These are phyloP conservation scores for Saturnia pavonia DNA, from an alignment of 2,888 invertebrate genomes.

Conservation along the genomic window DNA sequence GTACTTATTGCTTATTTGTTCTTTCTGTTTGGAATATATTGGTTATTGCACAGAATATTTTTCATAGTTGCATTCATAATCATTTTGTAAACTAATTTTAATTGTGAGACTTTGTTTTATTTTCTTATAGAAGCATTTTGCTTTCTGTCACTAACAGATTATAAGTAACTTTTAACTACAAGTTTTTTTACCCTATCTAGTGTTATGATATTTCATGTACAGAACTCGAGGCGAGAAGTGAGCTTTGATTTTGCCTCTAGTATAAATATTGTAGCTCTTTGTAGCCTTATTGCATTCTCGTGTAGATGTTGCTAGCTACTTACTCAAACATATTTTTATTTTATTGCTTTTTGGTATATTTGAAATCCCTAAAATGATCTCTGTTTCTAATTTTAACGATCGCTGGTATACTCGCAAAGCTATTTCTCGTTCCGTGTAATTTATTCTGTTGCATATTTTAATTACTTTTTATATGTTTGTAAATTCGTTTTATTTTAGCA, in stretches of 20 bases:
- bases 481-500: not conserved
- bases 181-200: conserved; percentile 27
- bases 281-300: not conserved
- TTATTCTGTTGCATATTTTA: not conserved
- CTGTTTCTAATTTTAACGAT: not conserved
- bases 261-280: not conserved
- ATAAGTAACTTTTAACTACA: conserved; percentile 29
- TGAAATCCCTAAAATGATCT: not conserved
- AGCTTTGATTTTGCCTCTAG: not conserved
- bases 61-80: no score
- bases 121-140: conserved; percentile 32
- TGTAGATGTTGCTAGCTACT: not conserved
- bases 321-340: not conserved
- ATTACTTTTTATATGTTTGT: not conserved
- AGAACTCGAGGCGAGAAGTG: not conserved
- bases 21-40: no score
- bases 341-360: not conserved
- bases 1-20: no score
- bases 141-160: conserved; percentile 35
- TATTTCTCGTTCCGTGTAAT: not conserved
- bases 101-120: conserved; percentile 17
- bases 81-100: no score
- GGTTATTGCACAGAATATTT: no score
- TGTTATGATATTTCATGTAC: not conserved
- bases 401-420: not conserved